A percentile compares a stretch with the other conserved stretches of the same genome.
Conservation (phyloP, 2,888 invertebrate species). For the Trichopoda pennipes region DNA sequence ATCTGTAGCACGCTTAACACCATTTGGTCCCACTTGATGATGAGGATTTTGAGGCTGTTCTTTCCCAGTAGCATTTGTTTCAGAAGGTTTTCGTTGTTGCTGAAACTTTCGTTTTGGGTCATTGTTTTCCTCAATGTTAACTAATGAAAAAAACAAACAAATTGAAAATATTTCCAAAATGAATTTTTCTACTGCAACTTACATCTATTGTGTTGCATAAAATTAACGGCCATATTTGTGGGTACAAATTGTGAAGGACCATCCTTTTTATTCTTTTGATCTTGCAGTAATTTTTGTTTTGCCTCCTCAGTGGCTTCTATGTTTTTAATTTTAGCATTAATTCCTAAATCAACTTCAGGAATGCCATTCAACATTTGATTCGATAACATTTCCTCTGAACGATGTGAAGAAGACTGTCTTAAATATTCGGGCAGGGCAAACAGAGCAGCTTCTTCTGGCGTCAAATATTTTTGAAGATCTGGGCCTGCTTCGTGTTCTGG, state of each 20-base stretch:
- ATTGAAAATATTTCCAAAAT: neutral
- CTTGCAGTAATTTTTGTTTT: slow-evolving; percentile 94
- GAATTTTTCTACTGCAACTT: slow-evolving; percentile 77
- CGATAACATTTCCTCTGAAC: slow-evolving; percentile 99
- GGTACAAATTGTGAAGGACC: slow-evolving; percentile 97
- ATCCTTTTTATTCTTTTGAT: slow-evolving; percentile 94
- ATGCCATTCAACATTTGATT: slow-evolving; percentile 99
- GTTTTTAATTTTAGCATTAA: slow-evolving; percentile 98
- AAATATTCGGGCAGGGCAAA: slow-evolving; percentile 94
- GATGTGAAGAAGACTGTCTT: slow-evolving; percentile 90
- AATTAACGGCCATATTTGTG: slow-evolving; percentile 98
- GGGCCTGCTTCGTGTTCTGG: slow-evolving; percentile 83
- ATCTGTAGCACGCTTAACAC: slow-evolving; percentile 95
- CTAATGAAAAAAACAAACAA: slow-evolving; percentile 79
- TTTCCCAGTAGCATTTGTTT: slow-evolving; percentile 29
- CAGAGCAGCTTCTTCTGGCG: slow-evolving; percentile 94
- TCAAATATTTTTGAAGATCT: slow-evolving; percentile 84
- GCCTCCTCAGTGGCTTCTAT: slow-evolving; percentile 99
- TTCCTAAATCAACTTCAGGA: slow-evolving; percentile 99
- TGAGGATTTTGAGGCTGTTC: slow-evolving; percentile 76
- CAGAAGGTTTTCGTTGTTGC: slow-evolving; percentile 79
- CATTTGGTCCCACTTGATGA: slow-evolving; percentile 82
- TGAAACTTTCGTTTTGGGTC: slow-evolving; percentile 82
- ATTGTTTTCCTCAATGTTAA: slow-evolving; percentile 89
- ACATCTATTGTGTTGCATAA: slow-evolving; percentile 98